Evolutionary conservation across 2,797 vertebrate species (phyloP).

Genomic region (Pogoniulus pusillus): DNA sequence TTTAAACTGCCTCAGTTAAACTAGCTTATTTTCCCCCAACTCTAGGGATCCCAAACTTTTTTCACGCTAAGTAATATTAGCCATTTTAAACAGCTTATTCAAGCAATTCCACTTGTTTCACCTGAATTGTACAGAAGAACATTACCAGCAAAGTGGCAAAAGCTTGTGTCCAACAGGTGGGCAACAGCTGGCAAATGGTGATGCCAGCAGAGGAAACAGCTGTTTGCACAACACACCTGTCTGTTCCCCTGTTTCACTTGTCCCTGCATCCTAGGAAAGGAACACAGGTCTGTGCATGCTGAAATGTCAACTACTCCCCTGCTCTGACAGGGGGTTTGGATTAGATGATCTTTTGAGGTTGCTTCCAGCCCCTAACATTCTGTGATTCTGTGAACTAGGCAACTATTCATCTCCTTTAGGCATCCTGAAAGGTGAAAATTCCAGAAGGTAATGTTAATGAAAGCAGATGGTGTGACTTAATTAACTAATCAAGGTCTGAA

Average conservation of each 20-base stretch:
- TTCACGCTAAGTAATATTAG: not conserved
- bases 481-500: not conserved
- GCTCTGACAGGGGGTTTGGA: too few relatives aligned
- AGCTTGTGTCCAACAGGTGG: not conserved
- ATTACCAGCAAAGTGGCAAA: not conserved
- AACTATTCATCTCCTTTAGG: not conserved
- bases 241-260: not conserved
- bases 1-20: not conserved
- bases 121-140: not conserved
- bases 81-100: not conserved
- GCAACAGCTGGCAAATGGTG: not conserved
- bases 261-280: not conserved
- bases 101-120: not conserved
- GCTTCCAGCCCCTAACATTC: too few relatives aligned
- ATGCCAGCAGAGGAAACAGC: not conserved
- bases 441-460: not conserved
- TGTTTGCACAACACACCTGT: not conserved
- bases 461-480: not conserved
- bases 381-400: not conserved
- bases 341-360: too few relatives aligned
- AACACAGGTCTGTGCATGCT: accelerated
- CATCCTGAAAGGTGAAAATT: not conserved
- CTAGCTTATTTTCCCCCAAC: not conserved
- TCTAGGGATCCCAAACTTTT: not conserved
- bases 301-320: not conserved